Evolutionary conservation across 1,140 invertebrate genomes (phyloP), one percentile per base, ranked within the genome.

Genomic region (Sipha flava): DNA sequence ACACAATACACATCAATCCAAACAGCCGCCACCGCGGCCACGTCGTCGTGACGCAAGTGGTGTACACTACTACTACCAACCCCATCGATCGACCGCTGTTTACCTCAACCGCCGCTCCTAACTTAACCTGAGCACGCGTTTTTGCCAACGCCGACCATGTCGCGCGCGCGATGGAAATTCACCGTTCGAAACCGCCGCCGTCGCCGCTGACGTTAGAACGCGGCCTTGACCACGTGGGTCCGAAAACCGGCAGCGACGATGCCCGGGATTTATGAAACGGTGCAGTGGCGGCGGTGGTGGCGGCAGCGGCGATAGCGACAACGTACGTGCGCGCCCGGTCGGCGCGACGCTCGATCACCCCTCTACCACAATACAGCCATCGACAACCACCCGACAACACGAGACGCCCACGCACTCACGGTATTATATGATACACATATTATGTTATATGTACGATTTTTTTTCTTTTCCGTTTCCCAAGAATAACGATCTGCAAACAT

Each of bases 41-140:
- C 73, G 73, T 52, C 29, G 29, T 34, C 10, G 73, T 77, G 73
- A 77, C 73, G 73, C 73, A 77, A 59, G 52, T n/a, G 49, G 49
- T 75, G 23, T 26, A 29, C n/a, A n/a, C 54, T 57, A 29, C 23
- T 18, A 23, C 26, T 52, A 37, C 72, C 72, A 52, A n/a, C n/a
- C 57, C 57, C 31, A 64, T 77, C 73, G 73, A 77, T 77, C 73
- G 52, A 3, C 49, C 37, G 7, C 23, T 31, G 31, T 16, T 4
- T 49, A 12, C 18, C 70, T 23, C 45, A 14, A 29, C 21, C 40
- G 31, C 18, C 23, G 45, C 45, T 16, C n/a, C 43, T 9, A 29
- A 18, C 66, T 16, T 47, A 23, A 45, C 26, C 37, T 31, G 34
- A 21, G 37, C 34, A 66, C 37, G 62, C 62, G 64, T 23, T n/a